Evolutionary conservation across 2,888 invertebrate genomes (phyloP), one percentile per base, ranked within the genome.

Genomic region (Leptura quadrifasciata): DNA sequence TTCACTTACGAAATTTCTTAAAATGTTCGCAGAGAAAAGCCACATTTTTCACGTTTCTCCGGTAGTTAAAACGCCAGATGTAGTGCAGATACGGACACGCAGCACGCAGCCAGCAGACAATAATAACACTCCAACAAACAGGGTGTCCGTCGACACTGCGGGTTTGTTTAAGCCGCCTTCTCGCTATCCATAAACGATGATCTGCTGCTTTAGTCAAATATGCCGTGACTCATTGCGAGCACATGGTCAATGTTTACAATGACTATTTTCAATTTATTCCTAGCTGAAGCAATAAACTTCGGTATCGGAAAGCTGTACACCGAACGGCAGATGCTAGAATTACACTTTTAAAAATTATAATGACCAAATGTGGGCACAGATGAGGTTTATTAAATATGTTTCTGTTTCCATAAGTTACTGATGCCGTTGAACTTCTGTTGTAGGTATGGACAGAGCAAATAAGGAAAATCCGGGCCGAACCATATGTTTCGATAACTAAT

Each of bases 211-310:
- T 47, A 65, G 47, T 65, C 65, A 47, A 65, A 52, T 47, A 65
- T 17, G 15, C 67, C 52, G 54, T 69, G 69, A 69, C 21, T 57
- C 69, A 69, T 21, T 31, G 57, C 55, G 12, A 58, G 67, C 78
- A 79, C 76, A 79, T 76, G 78, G 78, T 79, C 78, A 79, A 67
- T 76, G 76, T 79, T 79, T 76, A 76, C 75, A 72, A 68, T 70
- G 61, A 74, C 74, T 78, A 76, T 78, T 78, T 78, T 70, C 76
- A 72, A 78, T 78, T 78, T 71, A 73, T 78, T 76, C 76, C 67
- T 71, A 75, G 75, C 77, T 65, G 39, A 69, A 55, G 67, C 72
- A 73, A 69, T 54, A 58, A 69, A 68, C 21, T 54, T 55, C 67
- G 58, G 24, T 65, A 52, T 58, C 17, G 54, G 54, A 21, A 10